phyloP scores from a whole-genome alignment of 2,113 vertebrate species.

The Erythrocebus patas region DNA sequence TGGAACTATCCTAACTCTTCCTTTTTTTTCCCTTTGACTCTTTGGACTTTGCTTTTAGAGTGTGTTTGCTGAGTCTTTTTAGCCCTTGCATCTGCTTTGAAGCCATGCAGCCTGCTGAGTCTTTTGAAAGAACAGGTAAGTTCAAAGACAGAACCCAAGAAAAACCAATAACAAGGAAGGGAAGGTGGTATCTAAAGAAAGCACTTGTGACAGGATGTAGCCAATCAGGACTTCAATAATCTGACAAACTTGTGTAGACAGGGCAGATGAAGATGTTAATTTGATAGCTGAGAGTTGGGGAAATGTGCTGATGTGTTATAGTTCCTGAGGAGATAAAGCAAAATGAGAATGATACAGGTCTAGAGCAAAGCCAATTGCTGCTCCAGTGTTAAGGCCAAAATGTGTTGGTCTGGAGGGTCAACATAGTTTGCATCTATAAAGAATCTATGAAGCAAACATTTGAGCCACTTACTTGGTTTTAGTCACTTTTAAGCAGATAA shows the following conservation, averaged over 20 bases:
- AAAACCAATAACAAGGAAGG: slow-evolving; percentile 26
- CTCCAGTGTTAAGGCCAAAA: not conserved
- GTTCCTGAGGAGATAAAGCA: not conserved
- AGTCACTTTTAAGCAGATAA: slow-evolving; percentile 3
- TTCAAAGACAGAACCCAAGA: slow-evolving; percentile 42
- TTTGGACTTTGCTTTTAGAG: not conserved
- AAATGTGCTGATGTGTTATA: not conserved
- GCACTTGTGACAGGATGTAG: not conserved
- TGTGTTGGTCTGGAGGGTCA: not conserved
- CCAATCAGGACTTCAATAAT: not conserved
- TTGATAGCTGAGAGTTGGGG: not conserved
- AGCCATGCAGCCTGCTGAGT: not conserved
- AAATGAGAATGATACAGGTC: not conserved
- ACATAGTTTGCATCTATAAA: not conserved
- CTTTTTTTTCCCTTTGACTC: not conserved
- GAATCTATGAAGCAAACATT: not conserved
- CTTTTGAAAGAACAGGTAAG: slow-evolving; percentile 14
- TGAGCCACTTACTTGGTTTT: not conserved
- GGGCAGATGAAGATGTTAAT: not conserved
- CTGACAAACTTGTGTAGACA: not conserved
- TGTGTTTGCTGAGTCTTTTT: slow-evolving; percentile 9
- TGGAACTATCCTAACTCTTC: not conserved
- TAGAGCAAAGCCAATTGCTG: not conserved
- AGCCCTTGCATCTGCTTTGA: not conserved
- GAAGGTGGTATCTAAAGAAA: slow-evolving; percentile 31